Percentiles rank a stretch among this genome's conserved stretches.
These are phyloP conservation scores for Steromphala cineraria DNA, from an alignment of 2,888 invertebrate genomes.

Conservation along the genomic window DNA sequence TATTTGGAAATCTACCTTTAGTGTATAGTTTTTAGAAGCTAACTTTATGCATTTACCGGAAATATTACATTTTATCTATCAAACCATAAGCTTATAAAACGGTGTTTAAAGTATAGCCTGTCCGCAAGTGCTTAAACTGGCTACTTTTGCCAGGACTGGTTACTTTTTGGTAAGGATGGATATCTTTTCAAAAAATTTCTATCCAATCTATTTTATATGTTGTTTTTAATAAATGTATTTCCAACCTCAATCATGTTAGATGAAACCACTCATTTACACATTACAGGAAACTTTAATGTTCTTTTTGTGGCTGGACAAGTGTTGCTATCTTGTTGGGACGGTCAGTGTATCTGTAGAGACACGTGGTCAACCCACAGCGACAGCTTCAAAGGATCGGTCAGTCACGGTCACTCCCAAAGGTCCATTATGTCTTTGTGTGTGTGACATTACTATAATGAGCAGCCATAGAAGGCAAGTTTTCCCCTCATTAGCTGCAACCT, in stretches of 20 bases:
- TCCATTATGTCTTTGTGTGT: background rate
- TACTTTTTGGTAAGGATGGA: too few relatives aligned
- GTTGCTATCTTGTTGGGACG: background rate
- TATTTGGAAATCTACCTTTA: background rate
- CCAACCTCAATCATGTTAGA: background rate
- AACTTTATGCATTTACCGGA: too few relatives aligned
- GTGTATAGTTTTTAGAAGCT: too few relatives aligned
- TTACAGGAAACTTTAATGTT: background rate
- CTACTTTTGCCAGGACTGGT: too few relatives aligned
- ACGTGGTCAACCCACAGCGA: background rate
- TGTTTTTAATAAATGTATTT: too few relatives aligned
- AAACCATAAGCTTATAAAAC: too few relatives aligned
- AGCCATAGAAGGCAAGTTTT: background rate
- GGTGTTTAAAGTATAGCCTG: too few relatives aligned
- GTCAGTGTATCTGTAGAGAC: background rate
- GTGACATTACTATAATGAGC: slow-evolving; percentile 1
- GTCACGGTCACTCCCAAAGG: background rate
- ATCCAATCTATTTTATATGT: too few relatives aligned
- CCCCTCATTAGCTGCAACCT: background rate
- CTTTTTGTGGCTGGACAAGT: slow-evolving; percentile 10
- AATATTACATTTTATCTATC: too few relatives aligned
- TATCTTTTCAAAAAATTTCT: too few relatives aligned
- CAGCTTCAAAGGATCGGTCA: background rate
- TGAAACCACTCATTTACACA: background rate
- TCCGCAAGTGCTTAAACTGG: too few relatives aligned